Percentiles rank a stretch among this genome's conserved stretches.
phyloP scores from a whole-genome alignment of 2,113 vertebrate species.

The Scopus umbretta region DNA sequence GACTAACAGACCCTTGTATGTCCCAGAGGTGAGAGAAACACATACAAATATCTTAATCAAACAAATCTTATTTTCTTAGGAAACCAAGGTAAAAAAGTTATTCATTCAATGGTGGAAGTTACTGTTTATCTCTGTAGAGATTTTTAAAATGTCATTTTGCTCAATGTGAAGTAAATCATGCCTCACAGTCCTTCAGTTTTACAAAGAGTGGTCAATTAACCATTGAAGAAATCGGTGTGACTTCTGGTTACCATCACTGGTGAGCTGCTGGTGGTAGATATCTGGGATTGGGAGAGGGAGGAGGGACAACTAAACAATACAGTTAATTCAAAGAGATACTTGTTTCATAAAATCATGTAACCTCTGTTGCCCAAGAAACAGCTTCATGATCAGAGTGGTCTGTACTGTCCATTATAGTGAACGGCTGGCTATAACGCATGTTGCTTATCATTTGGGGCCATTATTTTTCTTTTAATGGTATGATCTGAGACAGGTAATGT shows the following conservation, averaged over 20 bases:
- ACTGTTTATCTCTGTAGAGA: not conserved
- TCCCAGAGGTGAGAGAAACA: not conserved
- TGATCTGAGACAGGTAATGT: not conserved
- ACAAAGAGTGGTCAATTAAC: not conserved
- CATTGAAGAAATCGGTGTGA: not conserved
- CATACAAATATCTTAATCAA: not conserved
- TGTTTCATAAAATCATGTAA: not conserved
- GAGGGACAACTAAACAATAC: not conserved
- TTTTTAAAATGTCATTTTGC: not conserved
- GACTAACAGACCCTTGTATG: not conserved
- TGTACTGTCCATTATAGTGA: not conserved
- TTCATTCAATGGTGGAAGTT: not conserved
- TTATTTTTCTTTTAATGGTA: not conserved
- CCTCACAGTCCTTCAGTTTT: not conserved
- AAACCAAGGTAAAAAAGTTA: not conserved
- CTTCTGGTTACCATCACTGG: not conserved
- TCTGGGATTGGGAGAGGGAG: accelerated
- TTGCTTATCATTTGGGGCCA: not conserved
- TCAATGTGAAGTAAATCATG: not conserved
- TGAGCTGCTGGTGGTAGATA: not conserved
- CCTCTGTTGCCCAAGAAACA: not conserved
- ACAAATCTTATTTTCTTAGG: not conserved
- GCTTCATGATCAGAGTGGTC: not conserved
- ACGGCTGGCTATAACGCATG: not conserved
- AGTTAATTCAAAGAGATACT: not conserved